Evolutionary conservation across 1,140 invertebrate species (phyloP), one percentile per base, ranked within the genome.

Genomic region (Halesus radiatus): DNA sequence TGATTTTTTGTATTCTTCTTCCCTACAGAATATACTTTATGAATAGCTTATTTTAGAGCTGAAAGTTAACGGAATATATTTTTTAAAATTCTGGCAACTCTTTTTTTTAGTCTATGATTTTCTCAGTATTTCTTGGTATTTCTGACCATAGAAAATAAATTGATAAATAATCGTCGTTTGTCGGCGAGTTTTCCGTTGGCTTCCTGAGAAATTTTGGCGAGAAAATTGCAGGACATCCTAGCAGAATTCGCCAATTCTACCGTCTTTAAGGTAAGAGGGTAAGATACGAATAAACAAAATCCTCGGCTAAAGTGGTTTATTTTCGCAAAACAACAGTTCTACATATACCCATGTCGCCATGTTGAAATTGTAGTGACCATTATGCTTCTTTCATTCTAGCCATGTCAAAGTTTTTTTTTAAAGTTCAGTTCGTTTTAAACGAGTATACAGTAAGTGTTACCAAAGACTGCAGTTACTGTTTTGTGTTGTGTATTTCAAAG

Each of bases 381-480:
- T 68, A 73, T 79, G 68, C 76, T 79, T 58, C 76, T 78, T 79
- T 50, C 78, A 73, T 79, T 79, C 78, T 79, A 79, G 78, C 78
- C 37, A 79, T 79, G 78, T 72, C 78, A 58, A 74, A 73, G 66
- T 79, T 62, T 74, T 70, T 74, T 70, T 70, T 78, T 73, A 70
- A 79, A 79, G 76, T 78, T 78, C 76, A 64, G 78, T 79, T 79
- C 32, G 66, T 73, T 60, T 32, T 73, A 70, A 32, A 53, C 68
- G 78, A 79, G 78, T 79, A 79, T 73, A 79, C 66, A 79, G 78
- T 79, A 79, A 79, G 78, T 73, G 78, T 72, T 79, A 73, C 54
- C 56, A 62, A 53, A 79, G 78, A 79, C 78, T 79, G 45, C 74
- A 81, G 80, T 81, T 76, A 76, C 80, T 76, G 80, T 81, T 81